Percentiles rank a stretch among this genome's conserved stretches.
Conservation (phyloP, 1,140 invertebrate genomes). For the Atta colombica region DNA sequence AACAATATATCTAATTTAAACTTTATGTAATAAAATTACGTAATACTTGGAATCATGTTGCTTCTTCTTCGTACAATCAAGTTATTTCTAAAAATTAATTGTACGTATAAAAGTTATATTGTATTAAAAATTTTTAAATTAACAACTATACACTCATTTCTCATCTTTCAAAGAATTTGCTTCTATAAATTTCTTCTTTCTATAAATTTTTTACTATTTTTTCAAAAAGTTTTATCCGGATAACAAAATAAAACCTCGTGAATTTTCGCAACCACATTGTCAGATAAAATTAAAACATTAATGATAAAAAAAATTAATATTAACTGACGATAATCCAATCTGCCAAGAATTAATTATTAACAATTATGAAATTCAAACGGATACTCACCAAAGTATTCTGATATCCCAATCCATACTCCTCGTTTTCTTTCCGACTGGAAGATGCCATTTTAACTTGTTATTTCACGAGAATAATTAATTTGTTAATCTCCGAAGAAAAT, state of each 20-base stretch:
- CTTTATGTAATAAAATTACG: conserved; percentile 33
- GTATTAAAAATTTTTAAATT: neutral
- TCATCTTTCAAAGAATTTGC: neutral
- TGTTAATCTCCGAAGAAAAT: neutral
- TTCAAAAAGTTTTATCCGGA: neutral
- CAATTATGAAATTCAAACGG: neutral
- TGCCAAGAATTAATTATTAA: neutral
- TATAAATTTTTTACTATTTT: neutral
- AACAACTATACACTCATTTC: neutral
- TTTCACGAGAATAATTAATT: conserved; percentile 25
- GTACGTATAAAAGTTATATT: neutral
- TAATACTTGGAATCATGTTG: neutral
- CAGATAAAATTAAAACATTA: neutral
- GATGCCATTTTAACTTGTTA: conserved; percentile 75
- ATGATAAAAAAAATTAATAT: neutral
- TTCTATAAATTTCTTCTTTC: neutral
- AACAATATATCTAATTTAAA: neutral
- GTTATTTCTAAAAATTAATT: neutral
- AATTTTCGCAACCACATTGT: neutral
- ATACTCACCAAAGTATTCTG: conserved; percentile 93
- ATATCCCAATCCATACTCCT: conserved; percentile 91
- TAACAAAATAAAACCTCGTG: neutral
- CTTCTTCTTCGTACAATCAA: conserved; percentile 1
- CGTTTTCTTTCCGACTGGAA: conserved; percentile 78
- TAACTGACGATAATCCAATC: conserved; percentile 8